Evolutionary conservation across 2,888 invertebrate species (phyloP).

Genomic region (Polyommatus icarus): DNA sequence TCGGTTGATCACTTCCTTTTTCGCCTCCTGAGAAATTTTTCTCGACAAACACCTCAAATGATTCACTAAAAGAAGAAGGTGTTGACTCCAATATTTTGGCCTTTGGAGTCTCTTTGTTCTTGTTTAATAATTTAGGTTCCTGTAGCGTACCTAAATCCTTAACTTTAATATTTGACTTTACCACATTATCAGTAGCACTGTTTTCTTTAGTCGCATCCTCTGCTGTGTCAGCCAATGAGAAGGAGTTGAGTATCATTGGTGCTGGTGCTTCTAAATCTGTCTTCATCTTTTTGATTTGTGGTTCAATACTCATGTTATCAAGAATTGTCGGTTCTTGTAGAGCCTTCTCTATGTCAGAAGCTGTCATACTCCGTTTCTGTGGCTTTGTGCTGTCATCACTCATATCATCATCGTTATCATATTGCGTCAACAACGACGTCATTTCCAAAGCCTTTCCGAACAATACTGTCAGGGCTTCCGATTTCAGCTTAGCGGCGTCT

Average conservation of each 20-base stretch:
- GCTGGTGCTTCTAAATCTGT: constrained; percentile 34
- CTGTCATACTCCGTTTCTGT: constrained; percentile 43
- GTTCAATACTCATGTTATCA: background rate
- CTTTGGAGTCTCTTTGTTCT: constrained; percentile 20
- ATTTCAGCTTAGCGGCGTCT: constrained; percentile 51
- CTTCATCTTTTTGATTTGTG: constrained; percentile 2
- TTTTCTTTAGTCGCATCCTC: constrained; percentile 36
- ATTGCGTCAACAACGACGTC: constrained; percentile 50
- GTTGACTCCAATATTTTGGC: constrained; percentile 37
- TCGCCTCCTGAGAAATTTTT: constrained; percentile 43
- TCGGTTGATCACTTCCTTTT: constrained; percentile 37
- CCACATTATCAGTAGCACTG: constrained; percentile 30
- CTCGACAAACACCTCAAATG: constrained; percentile 60
- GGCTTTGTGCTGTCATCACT: constrained; percentile 35
- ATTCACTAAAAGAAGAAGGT: constrained; percentile 58
- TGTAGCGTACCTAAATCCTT: constrained; percentile 7
- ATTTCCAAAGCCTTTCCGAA: constrained; percentile 57
- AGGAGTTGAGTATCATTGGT: constrained; percentile 42
- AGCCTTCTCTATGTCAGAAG: constrained; percentile 48
- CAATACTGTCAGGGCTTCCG: constrained; percentile 48
- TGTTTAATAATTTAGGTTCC: background rate
- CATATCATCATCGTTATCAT: constrained; percentile 41
- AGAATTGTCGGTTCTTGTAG: constrained; percentile 40
- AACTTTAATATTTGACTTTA: constrained; percentile 32
- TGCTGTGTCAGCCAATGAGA: constrained; percentile 41